Conservation (phyloP, 2,113 vertebrate species). For the Ascaphus truei region DNA sequence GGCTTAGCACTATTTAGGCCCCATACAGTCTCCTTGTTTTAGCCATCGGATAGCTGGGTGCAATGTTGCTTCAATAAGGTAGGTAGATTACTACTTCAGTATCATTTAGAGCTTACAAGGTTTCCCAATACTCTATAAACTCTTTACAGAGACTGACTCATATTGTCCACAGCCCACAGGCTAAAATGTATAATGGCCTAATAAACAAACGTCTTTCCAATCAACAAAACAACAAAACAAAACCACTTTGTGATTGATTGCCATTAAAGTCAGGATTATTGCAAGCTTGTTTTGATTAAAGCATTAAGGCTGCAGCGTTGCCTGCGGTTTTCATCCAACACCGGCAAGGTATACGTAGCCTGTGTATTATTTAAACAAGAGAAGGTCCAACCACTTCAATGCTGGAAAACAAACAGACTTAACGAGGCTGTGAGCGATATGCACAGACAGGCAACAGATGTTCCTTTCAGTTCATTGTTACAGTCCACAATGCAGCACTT, state of each 20-base stretch:
- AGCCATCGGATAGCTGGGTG: too few species aligned
- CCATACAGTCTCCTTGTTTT: too few species aligned
- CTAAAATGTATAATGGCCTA: constrained; percentile 3
- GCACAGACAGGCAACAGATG: constrained; percentile 54
- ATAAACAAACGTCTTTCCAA: constrained; percentile 5
- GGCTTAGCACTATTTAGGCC: too few species aligned
- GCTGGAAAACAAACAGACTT: constrained; percentile 40
- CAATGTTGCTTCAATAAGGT: too few species aligned
- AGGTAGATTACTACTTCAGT: too few species aligned
- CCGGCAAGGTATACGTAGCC: constrained; percentile 22
- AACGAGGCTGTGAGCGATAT: constrained; percentile 39
- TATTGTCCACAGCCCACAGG: neutral
- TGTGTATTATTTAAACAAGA: constrained; percentile 28
- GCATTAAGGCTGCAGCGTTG: constrained; percentile 19
- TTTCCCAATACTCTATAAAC: too few species aligned
- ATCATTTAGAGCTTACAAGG: too few species aligned
- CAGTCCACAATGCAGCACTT: constrained; percentile 49
- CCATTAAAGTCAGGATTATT: constrained; percentile 18
- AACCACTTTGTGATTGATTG: neutral
- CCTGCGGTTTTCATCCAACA: constrained; percentile 28
- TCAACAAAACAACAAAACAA: neutral
- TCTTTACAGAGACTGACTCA: neutral
- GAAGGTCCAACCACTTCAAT: constrained; percentile 15
- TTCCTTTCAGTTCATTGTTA: constrained; percentile 51
- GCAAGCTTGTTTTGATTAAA: constrained; percentile 36